phyloP scores from a whole-genome alignment of 2,797 vertebrate species.

The Premnoplex brunnescens region DNA sequence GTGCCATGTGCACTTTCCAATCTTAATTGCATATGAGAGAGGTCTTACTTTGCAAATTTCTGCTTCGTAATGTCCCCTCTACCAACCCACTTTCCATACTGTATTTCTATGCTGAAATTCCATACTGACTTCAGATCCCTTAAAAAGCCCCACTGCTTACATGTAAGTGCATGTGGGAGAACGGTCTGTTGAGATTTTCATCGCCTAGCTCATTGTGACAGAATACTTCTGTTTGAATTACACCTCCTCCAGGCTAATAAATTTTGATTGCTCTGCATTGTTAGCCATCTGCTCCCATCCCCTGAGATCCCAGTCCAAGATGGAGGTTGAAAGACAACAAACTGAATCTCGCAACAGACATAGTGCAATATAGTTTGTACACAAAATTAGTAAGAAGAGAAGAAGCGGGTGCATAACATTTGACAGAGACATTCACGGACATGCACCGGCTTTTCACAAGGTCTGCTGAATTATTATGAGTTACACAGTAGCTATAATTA shows the following conservation, averaged over 20 bases:
- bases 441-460: background rate
- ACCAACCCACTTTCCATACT: background rate
- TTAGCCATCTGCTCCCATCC: slow-evolving; percentile 12
- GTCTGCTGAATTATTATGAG: background rate
- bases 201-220: background rate
- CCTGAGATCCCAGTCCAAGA: background rate
- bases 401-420: background rate
- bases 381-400: background rate
- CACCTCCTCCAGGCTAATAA: background rate
- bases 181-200: background rate
- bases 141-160: background rate
- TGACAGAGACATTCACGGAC: background rate
- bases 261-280: background rate
- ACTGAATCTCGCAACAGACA: background rate
- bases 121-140: background rate
- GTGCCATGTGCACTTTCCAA: background rate
- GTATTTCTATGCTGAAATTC: background rate
- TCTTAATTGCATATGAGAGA: background rate
- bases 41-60: background rate
- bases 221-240: background rate
- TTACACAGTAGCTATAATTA: background rate
- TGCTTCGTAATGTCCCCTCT: background rate
- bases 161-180: background rate
- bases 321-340: background rate
- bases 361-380: background rate